phyloP scores from a whole-genome alignment of 2,888 invertebrate species.

The Colostygia pectinataria region DNA sequence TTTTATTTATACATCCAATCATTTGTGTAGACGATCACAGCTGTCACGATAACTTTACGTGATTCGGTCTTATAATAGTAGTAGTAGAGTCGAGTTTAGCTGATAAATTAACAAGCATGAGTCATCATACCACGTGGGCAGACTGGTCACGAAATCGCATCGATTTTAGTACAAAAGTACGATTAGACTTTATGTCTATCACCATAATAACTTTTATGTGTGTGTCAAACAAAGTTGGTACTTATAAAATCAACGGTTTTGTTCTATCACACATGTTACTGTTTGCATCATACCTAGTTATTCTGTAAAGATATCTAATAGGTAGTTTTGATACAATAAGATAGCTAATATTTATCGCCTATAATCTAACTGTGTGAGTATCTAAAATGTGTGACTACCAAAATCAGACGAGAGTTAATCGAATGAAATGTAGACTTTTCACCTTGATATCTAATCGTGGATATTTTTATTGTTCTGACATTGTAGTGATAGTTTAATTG shows the following conservation, averaged over 20 bases:
- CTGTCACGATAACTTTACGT: conserved; percentile 43
- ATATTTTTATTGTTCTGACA: background rate
- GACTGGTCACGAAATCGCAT: conserved; percentile 63
- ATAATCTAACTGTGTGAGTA: too few species aligned
- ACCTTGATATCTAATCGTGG: background rate
- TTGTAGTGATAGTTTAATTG: too few species aligned
- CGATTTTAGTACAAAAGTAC: conserved; percentile 57
- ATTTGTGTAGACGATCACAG: conserved; percentile 48
- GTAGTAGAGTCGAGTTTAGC: conserved; percentile 50
- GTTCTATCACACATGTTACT: conserved; percentile 3
- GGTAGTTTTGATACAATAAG: too few species aligned
- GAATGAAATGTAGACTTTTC: background rate
- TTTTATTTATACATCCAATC: conserved; percentile 52
- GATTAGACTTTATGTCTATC: conserved; percentile 38
- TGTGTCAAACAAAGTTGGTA: conserved; percentile 7
- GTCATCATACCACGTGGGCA: conserved; percentile 52
- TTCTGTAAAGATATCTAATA: too few species aligned
- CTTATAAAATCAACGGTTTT: background rate
- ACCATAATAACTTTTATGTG: conserved; percentile 5
- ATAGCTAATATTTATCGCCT: too few species aligned
- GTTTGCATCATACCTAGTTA: background rate
- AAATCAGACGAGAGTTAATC: background rate
- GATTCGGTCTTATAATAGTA: conserved; percentile 34
- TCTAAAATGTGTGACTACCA: background rate
- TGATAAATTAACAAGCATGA: conserved; percentile 48